Conservation (phyloP, 2,888 invertebrate genomes). For the Stenodera caucasica region DNA sequence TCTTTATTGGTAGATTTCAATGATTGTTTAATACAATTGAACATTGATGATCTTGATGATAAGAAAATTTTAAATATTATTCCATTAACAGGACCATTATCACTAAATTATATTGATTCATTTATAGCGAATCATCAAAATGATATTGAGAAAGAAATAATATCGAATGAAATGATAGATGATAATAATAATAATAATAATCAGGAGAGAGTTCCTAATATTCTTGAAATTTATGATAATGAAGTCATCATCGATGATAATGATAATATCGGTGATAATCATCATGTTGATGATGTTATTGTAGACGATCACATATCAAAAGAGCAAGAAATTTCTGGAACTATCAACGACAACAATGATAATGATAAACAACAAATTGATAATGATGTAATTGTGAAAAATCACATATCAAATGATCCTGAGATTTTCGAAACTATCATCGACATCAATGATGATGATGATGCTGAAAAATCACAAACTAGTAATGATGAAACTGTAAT, state of each 20-base stretch:
- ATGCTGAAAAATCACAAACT: too few species aligned
- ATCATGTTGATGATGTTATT: neutral
- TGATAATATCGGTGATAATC: neutral
- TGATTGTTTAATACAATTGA: conserved; percentile 45
- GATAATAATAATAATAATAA: neutral
- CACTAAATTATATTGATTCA: conserved; percentile 44
- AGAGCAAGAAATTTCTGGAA: too few species aligned
- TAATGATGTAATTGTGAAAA: too few species aligned
- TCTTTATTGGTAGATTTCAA: conserved; percentile 37
- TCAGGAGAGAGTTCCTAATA: conserved; percentile 6
- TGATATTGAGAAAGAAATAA: conserved; percentile 8
- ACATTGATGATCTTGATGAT: conserved; percentile 40
- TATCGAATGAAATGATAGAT: neutral
- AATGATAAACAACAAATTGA: too few species aligned
- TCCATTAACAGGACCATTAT: conserved; percentile 39
- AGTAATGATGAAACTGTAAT: too few species aligned
- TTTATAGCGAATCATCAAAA: conserved; percentile 28
- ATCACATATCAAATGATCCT: too few species aligned
- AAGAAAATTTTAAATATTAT: conserved; percentile 44
- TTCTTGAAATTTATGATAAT: conserved; percentile 5
- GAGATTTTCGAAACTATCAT: too few species aligned
- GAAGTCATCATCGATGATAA: conserved; percentile 9
- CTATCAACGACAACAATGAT: too few species aligned
- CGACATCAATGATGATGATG: too few species aligned
- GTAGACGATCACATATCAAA: too few species aligned